Evolutionary conservation across 2,113 vertebrate species (phyloP), one percentile per base, ranked within the genome.

Genomic region (Litocranius walleri): DNA sequence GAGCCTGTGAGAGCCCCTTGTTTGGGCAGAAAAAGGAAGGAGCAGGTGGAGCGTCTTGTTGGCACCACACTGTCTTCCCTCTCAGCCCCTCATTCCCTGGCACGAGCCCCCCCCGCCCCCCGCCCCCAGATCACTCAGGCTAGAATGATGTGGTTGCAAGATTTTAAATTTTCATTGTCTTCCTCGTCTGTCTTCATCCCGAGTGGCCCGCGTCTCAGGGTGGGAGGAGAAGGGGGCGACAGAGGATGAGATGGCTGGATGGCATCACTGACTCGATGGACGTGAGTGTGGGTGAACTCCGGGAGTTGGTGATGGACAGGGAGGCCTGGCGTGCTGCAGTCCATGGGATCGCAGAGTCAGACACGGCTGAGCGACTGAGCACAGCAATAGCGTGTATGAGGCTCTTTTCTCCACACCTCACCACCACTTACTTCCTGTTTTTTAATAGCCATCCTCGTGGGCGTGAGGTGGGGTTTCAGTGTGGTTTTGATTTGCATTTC

Each of bases 201-300:
- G 7, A 67, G 7, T 25, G 0, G 0, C 21, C 10, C 7, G 0
- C 0, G 0, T 23, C 52, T 17, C 30, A 23, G n/a, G 19, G 67
- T 0, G 1, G 67, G 21, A 6, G 64, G 64, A 71, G 67, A 40
- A 40, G 67, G n/a, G n/a, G n/a, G 40, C 0, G 10, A 40, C 67
- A 71, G n/a, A 71, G 67, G n/a, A 23, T 6, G 67, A 13, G n/a
- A 74, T 13, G 67, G 67, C 3, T 23, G 67, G 67, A 40, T 36
- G n/a, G 19, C 67, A 71, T 71, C 67, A 71, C 67, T 1, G 19
- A 23, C 67, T 71, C n/a, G 1, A 23, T 12, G 67, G n/a, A 23
- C 67, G 21, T 40, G 67, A 23, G 19, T 36, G 0, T 71, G 64
- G 33, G n/a, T 12, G 8, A 11, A 36, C 67, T 40, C n/a, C 2